phyloP scores from a whole-genome alignment of 2,797 vertebrate species.

The Coracias cyanogaster region DNA sequence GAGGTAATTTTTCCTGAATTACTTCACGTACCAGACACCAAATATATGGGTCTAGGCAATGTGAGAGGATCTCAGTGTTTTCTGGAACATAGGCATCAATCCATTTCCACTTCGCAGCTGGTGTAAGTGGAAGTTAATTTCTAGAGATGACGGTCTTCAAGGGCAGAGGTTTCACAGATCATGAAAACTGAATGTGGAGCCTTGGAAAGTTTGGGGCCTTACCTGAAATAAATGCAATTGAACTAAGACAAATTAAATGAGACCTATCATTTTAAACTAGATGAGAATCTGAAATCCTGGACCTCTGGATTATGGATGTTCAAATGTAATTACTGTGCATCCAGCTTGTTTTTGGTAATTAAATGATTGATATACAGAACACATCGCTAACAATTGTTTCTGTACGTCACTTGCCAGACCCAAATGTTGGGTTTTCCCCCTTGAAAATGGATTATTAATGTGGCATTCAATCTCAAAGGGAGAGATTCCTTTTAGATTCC shows the following conservation, averaged over 20 bases:
- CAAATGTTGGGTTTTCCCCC: fast-evolving
- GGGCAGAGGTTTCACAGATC: not conserved
- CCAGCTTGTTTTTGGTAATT: not conserved
- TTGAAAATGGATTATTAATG: not conserved
- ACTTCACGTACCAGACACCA: not conserved
- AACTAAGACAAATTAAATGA: not conserved
- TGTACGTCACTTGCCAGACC: not conserved
- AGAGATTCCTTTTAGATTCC: not conserved
- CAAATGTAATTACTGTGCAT: not conserved
- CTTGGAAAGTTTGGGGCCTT: not conserved
- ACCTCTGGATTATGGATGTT: not conserved
- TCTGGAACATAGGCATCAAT: not conserved
- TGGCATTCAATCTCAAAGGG: not conserved
- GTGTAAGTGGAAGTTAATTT: not conserved
- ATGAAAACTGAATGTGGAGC: not conserved
- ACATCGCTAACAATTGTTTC: not conserved
- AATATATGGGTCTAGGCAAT: not conserved
- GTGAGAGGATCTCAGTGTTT: not conserved
- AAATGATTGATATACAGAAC: not conserved
- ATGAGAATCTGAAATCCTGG: not conserved
- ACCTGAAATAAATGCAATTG: not conserved
- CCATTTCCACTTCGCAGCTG: not conserved
- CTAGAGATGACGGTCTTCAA: not conserved
- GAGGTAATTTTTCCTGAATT: not conserved
- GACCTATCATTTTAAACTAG: not conserved